These are phyloP conservation scores for Boulengeromyrus knoepffleri DNA, from an alignment of 2,113 vertebrate genomes.

Conservation along the genomic window DNA sequence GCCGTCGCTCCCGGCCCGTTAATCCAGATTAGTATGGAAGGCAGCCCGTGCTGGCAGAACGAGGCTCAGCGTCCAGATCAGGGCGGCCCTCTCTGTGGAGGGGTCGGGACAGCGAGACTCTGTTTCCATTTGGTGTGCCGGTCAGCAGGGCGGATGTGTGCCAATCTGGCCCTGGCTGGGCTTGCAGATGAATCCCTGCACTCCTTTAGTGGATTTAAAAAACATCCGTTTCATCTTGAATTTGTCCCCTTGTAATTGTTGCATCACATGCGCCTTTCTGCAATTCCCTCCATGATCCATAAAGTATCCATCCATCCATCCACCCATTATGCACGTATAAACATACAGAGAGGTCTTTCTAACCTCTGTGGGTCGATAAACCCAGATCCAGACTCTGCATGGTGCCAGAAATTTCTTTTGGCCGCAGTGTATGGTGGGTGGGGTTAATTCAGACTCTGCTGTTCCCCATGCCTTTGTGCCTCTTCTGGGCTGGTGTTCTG, in stretches of 20 bases:
- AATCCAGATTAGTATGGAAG: not conserved
- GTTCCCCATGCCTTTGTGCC: not conserved
- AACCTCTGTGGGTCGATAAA: not conserved
- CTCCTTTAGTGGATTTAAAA: not conserved
- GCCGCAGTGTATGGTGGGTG: not conserved
- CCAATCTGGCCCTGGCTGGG: not conserved
- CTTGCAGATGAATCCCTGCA: not conserved
- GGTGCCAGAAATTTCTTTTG: not conserved
- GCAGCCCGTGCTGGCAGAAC: not conserved
- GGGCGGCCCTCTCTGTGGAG: not conserved
- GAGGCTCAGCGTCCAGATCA: not conserved
- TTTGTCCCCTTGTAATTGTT: not conserved
- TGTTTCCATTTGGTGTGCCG: not conserved
- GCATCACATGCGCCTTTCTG: not conserved
- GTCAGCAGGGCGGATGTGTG: not conserved
- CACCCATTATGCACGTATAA: not conserved
- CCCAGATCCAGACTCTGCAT: not conserved
- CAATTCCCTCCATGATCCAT: not conserved
- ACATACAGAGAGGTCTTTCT: not conserved
- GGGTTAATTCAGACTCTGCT: not conserved
- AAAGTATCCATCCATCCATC: not conserved
- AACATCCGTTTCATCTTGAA: not conserved
- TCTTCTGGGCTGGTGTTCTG: not conserved
- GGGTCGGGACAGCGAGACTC: not conserved
- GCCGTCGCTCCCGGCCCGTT: not conserved